Base-by-base conservation (phyloP, 2,888 invertebrate species). In the Idaea straminata region DNA sequence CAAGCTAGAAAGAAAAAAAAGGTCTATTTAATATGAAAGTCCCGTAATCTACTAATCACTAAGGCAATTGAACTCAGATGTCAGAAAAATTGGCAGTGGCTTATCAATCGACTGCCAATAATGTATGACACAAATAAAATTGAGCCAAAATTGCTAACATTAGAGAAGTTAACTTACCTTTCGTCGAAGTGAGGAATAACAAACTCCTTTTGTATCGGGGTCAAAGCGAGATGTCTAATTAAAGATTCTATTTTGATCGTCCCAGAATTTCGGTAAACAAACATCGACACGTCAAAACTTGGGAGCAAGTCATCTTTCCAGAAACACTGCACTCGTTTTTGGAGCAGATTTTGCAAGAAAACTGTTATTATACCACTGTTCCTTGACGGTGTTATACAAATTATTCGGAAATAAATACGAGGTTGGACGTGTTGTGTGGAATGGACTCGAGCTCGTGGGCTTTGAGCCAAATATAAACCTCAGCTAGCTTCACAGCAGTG, bases 181-280 rank as follows among this genome's bases (percentile, higher is more conserved):
- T 78, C 75, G 78, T 77, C 76, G 76, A 75, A 72, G 72, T 78
- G 79, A 76, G 77, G 78, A 81, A 82, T 77, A 83, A 79, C 79
- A 83, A 79, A 78, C 78, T 84, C 78, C 79, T 83, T 80, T 80
- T 78, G 75, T 80, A 86, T 83, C 84, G 83, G 85, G 85, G 87
- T 85, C 87, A 83, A 76, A 80, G 78, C 78, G 79, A 70, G 77
- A 80, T 78, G 74, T 88, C 89, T 91, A 91, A 85, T 89, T 87
- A 87, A 89, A 90, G 88, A 91, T 83, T 91, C 92, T 92, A 92
- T 92, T 91, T 90, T 78, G 69, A 83, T 82, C 80, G 69, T 77
- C 75, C 74, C 80, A 73, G 76, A 77, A 74, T 77, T 74, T 76
- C 69, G 70, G 83, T 87, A 88, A 88, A 88, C 88, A 87, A 85